Evolutionary conservation across 2,888 invertebrate species (phyloP).

Genomic region (Gastracanthus pulcherrimus): DNA sequence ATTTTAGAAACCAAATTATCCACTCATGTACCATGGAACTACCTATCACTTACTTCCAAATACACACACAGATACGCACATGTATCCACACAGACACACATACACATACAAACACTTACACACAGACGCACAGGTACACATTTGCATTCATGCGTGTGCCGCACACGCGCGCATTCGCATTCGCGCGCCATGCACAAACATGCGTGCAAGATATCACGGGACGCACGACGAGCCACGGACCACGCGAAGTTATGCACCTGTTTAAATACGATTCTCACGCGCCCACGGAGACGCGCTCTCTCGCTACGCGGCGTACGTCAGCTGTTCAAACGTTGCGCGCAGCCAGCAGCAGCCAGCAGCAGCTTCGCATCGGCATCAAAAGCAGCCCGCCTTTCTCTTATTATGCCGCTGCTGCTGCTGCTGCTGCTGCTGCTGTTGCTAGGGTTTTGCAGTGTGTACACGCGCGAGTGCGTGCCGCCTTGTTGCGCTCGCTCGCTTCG

Average conservation of each 20-base stretch:
- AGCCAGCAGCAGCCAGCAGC: background rate
- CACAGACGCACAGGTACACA: too few species aligned
- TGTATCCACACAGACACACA: too few species aligned
- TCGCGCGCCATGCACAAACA: background rate
- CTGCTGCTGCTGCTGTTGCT: too few species aligned
- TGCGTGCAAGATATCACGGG: too few species aligned
- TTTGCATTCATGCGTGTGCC: too few species aligned
- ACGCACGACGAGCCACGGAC: background rate
- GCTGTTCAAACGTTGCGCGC: constrained; percentile 43
- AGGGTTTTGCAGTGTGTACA: background rate
- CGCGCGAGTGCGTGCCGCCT: background rate
- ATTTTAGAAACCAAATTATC: too few species aligned
- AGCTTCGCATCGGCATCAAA: constrained; percentile 25
- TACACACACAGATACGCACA: too few species aligned
- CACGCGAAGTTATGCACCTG: constrained; percentile 36
- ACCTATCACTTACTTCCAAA: too few species aligned
- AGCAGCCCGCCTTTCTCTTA: constrained; percentile 6
- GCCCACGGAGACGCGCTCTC: constrained; percentile 18
- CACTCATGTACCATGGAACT: too few species aligned
- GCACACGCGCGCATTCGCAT: background rate
- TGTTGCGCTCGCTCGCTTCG: constrained; percentile 9
- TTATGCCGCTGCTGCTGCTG: too few species aligned
- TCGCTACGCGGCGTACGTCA: too few species aligned
- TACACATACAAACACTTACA: too few species aligned
- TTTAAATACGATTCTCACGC: constrained; percentile 50